Percentiles rank a stretch among this genome's conserved stretches.
These are phyloP conservation scores for Coreius guichenoti DNA, from an alignment of 2,797 vertebrate species.

Conservation along the genomic window DNA sequence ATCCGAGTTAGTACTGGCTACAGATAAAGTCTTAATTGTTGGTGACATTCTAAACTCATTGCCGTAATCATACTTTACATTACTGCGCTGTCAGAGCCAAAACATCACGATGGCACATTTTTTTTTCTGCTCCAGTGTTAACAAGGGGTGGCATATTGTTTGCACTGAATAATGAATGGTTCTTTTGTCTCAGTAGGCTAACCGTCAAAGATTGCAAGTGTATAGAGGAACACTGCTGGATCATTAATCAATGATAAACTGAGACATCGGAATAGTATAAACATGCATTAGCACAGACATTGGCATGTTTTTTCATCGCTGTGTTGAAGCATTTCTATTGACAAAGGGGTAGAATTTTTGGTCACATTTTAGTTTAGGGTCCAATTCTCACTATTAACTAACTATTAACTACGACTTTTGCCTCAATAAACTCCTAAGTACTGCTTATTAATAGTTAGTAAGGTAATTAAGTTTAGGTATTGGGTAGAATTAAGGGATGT, in stretches of 20 bases:
- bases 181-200: slow-evolving; percentile 35
- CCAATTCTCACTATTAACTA: background rate
- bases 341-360: background rate
- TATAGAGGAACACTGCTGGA: slow-evolving; percentile 22
- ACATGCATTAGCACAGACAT: background rate
- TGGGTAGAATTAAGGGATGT: too few species aligned
- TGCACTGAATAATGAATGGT: slow-evolving; percentile 44
- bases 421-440: too few species aligned
- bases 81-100: background rate
- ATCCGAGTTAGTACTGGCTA: background rate
- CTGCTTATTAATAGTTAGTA: too few species aligned
- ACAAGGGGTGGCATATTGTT: slow-evolving; percentile 46
- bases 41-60: background rate
- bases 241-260: slow-evolving; percentile 27
- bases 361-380: too few species aligned
- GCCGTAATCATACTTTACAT: background rate
- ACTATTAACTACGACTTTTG: too few species aligned
- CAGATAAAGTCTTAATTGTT: background rate
- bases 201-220: background rate
- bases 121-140: background rate
- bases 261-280: background rate
- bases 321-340: background rate
- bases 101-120: background rate
- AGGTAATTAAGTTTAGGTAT: too few species aligned
- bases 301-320: background rate